Base-by-base conservation (phyloP, 1,140 invertebrate genomes). In the Heterodera carotae region DNA sequence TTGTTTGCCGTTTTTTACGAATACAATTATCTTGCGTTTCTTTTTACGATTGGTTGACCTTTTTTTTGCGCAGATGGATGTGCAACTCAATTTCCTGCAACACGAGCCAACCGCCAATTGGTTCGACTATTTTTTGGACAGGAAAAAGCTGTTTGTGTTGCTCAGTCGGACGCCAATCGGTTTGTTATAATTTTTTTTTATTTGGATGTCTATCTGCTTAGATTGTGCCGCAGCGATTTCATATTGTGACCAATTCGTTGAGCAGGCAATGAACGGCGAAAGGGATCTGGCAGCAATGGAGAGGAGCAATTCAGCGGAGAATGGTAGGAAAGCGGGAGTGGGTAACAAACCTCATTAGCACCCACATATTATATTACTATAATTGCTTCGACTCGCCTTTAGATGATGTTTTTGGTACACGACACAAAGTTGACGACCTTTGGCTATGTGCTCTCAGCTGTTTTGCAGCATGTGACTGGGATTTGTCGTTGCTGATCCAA, bases 401-500 rank as follows among this genome's bases (percentile, higher is more conserved):
- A 78, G 78, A 79, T n/a, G 78, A 79, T 25, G 12, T 70, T 6
- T 43, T 72, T 0, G 76, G 60, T 62, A 25, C 78, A 60, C 66
- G 69, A 2, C 48, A 79, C 64, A 79, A 79, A 53, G 39, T 81
- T 18, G 64, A 70, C 25, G 64, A 79, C 39, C 67, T 80, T 25
- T 81, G 78, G 78, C 1, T 81, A 4, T 79, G 78, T 48, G 78
- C 78, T 33, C 33, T 79, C 29, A 70, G 79, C 12, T 80, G 77
- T 33, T 66, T 79, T 53, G 78, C 78, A 27, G 29, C 34, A 27
- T 62, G 31, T 27, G 31, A 81, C 18, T 79, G 78, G 78, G 78
- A 79, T 27, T 74, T 79, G 67, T n/a, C n/a, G 34, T 60, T 80
- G 29, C 66, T 79, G 43, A 34, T 39, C 39, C 76, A 79, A 80